Evolutionary conservation across 2,797 vertebrate genomes (phyloP).

Genomic region (Todus mexicanus): DNA sequence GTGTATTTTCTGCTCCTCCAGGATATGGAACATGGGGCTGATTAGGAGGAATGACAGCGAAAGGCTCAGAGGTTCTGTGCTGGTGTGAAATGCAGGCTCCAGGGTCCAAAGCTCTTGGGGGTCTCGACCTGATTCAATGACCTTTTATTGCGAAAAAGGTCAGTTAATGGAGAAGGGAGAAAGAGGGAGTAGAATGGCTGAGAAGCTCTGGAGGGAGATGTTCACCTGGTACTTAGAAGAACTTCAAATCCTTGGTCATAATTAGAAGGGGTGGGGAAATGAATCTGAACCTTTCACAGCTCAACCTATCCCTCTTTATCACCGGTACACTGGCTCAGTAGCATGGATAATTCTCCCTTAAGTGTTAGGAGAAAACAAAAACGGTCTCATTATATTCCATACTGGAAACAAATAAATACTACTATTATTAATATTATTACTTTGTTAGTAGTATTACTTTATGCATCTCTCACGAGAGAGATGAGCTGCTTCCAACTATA

Average conservation of each 20-base stretch:
- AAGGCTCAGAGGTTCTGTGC: not conserved
- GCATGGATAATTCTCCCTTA: not conserved
- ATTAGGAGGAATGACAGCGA: not conserved
- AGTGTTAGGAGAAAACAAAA: not conserved
- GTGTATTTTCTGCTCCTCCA: not conserved
- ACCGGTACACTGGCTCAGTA: not conserved
- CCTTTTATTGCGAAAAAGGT: not conserved
- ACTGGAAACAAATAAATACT: not conserved
- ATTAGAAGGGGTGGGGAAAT: not conserved
- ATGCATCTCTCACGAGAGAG: not conserved
- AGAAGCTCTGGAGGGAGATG: not conserved
- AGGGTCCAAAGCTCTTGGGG: accelerated
- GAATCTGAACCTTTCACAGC: not conserved
- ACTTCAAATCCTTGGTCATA: not conserved
- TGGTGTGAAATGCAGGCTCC: not conserved
- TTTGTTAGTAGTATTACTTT: not conserved
- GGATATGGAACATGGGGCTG: not conserved
- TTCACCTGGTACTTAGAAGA: not conserved
- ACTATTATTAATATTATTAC: not conserved
- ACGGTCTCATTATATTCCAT: not conserved
- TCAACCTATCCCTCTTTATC: not conserved
- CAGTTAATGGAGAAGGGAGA: not conserved
- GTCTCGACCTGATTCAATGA: accelerated
- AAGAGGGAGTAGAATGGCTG: not conserved
- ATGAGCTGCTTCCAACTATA: not conserved